These are phyloP conservation scores for Carassius carassius DNA, from an alignment of 2,113 vertebrate genomes.

Conservation along the genomic window DNA sequence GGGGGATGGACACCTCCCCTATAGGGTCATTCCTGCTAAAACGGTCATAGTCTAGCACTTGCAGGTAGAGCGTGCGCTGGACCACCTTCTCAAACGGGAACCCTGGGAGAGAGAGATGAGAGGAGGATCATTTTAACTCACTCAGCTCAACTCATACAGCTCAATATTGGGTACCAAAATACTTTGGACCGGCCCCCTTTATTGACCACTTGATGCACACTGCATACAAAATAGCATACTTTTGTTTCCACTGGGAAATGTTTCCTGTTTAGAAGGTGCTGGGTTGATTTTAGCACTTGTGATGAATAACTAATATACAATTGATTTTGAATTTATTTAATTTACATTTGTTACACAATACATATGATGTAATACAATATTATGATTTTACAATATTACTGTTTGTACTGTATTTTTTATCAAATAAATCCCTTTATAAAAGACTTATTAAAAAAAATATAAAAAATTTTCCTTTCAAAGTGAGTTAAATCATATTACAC, in stretches of 20 bases:
- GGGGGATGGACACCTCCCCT: slow-evolving; percentile 94
- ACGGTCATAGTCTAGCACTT: slow-evolving; percentile 97
- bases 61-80: slow-evolving; percentile 94
- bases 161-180: slow-evolving; percentile 9
- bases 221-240: not conserved
- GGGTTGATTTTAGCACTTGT: not conserved
- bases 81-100: slow-evolving; percentile 98
- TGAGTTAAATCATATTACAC: too few species aligned
- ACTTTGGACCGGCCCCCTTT: not conserved
- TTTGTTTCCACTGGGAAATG: not conserved
- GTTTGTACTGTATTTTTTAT: not conserved
- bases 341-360: not conserved
- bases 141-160: not conserved
- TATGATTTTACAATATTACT: not conserved
- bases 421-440: not conserved
- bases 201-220: not conserved
- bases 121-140: not conserved
- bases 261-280: not conserved
- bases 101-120: slow-evolving; percentile 71
- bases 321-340: not conserved
- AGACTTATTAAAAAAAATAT: not conserved
- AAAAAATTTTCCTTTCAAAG: not conserved
- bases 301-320: not conserved
- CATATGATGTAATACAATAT: not conserved
- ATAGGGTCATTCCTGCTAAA: slow-evolving; percentile 99